phyloP scores from a whole-genome alignment of 2,113 vertebrate genomes.

The Helogale parvula region DNA sequence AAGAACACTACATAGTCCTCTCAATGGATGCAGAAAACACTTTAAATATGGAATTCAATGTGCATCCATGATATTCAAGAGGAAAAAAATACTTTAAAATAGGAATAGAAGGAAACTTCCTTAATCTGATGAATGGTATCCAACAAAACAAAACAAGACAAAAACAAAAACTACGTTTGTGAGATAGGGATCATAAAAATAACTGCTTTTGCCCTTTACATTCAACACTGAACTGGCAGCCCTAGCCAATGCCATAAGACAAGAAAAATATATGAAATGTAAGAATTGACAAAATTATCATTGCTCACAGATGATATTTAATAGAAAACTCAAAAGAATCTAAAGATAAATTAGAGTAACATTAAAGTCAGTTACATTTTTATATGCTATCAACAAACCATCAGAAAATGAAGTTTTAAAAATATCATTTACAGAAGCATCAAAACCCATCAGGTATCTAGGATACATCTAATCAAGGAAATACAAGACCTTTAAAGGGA shows the following conservation, averaged over 20 bases:
- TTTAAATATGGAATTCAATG: background rate
- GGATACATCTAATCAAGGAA: background rate
- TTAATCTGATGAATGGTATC: background rate
- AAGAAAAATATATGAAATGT: background rate
- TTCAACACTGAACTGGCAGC: background rate
- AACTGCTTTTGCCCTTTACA: background rate
- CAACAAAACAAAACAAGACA: background rate
- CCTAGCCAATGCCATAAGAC: background rate
- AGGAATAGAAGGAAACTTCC: background rate
- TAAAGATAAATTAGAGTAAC: background rate
- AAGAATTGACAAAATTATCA: background rate
- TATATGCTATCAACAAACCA: background rate
- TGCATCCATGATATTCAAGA: background rate
- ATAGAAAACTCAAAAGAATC: background rate
- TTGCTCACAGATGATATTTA: background rate
- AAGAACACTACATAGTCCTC: background rate
- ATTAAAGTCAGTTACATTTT: background rate
- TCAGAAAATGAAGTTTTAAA: conserved; percentile 1
- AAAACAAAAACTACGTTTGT: background rate
- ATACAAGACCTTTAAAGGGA: background rate
- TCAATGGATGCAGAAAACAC: background rate
- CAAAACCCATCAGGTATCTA: background rate
- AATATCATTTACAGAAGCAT: background rate
- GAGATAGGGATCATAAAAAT: background rate
- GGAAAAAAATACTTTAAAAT: background rate